phyloP scores from a whole-genome alignment of 2,888 invertebrate species.

The Drosophila buzzatii region DNA sequence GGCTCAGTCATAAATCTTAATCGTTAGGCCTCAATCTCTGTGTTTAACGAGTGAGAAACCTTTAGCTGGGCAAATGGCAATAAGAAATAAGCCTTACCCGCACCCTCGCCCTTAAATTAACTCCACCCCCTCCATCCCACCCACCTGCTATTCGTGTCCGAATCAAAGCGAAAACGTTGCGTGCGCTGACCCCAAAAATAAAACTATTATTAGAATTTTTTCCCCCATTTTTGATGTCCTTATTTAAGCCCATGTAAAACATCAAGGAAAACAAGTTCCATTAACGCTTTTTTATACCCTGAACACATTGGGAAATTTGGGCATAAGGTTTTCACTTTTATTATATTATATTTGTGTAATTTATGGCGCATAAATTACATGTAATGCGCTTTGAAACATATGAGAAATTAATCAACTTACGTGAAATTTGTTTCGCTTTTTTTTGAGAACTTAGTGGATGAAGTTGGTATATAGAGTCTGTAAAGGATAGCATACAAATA shows the following conservation, averaged over 20 bases:
- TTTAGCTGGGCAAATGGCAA: slow-evolving; percentile 22
- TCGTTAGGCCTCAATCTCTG: slow-evolving; percentile 54
- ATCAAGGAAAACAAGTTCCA: background rate
- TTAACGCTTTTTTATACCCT: background rate
- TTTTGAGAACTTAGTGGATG: background rate
- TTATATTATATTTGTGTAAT: background rate
- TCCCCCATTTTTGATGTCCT: slow-evolving; percentile 12
- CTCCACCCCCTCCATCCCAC: background rate
- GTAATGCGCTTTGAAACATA: background rate
- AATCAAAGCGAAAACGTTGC: slow-evolving; percentile 51
- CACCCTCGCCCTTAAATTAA: slow-evolving; percentile 2
- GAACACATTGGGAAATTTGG: background rate
- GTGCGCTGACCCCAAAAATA: slow-evolving; percentile 31
- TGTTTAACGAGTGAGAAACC: slow-evolving; percentile 26
- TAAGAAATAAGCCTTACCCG: slow-evolving; percentile 22
- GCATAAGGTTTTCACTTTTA: background rate
- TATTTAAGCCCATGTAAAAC: slow-evolving; percentile 12
- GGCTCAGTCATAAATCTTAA: slow-evolving; percentile 68
- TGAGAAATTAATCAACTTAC: background rate
- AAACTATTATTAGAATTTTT: slow-evolving; percentile 24
- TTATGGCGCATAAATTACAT: background rate
- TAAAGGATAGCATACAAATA: too few species aligned
- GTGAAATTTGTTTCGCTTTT: background rate
- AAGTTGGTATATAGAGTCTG: background rate
- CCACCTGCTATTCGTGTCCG: background rate